Evolutionary conservation across 2,797 vertebrate species (phyloP), one percentile per base, ranked within the genome.

Genomic region (Leptodactylus fallax): DNA sequence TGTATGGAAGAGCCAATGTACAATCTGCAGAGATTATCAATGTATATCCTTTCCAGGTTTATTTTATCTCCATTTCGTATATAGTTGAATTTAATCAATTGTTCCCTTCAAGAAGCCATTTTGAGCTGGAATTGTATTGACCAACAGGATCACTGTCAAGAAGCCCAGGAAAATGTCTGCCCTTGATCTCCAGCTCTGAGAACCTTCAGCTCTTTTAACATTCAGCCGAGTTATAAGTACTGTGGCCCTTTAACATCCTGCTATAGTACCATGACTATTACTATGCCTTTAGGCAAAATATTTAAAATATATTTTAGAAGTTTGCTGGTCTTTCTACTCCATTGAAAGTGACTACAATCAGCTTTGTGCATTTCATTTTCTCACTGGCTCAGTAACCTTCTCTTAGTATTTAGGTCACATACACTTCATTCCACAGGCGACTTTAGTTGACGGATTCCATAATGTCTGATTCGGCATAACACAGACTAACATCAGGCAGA

Each of bases 331-430:
- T 63, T 63, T 49, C 12, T 65, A 9, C 19, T 51, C 83, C 21
- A 61, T 13, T 25, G 71, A 51, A 85, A 63, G 58, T 76, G 58
- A 83, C 47, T 85, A 49, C 83, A 77, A 76, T 47, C 49, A 83
- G 81, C n/a, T 53, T 47, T 85, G 45, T 72, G 72, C 60, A 77
- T 85, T 78, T 55, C 17, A 83, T 1, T 83, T 1, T 76, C 47
- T 23, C 67, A 36, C 82, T 86, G 82, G 36, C 55, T 69, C 77
- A 53, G 72, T 3, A 87, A 58, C 6, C 72, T 49, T 19, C 0
- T 45, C 23, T 91, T 88, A 81, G 16, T 72, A 87, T 71, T 90
- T 69, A 77, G 77, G 61, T 89, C 88, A 91, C 77, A 81, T 87
- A 78, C 78, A 60, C 72, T 89, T 27, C 83, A 85, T 72, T 78